Percentiles rank a stretch among this genome's conserved stretches.
phyloP scores from a whole-genome alignment of 2,113 vertebrate species.

The Lamprotornis superbus region DNA sequence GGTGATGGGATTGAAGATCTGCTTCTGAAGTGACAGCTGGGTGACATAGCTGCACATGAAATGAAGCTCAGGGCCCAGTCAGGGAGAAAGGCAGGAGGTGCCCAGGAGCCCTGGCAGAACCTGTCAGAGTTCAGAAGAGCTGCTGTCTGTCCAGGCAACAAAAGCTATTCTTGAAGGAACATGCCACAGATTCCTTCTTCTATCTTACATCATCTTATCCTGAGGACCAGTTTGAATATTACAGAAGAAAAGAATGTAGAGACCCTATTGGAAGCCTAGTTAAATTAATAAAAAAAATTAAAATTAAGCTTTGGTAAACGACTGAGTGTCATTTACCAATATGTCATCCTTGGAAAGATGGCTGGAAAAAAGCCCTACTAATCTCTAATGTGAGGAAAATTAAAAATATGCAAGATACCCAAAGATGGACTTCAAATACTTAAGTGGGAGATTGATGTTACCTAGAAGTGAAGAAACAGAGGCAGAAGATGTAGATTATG shows the following conservation, averaged over 20 bases:
- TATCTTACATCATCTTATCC: neutral
- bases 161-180: neutral
- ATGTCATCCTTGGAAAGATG: neutral
- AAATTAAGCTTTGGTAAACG: neutral
- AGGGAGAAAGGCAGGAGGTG: neutral
- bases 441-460: neutral
- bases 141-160: neutral
- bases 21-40: neutral
- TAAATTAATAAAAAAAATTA: neutral
- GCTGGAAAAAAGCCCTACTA: neutral
- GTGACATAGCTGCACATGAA: neutral
- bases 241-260: neutral
- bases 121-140: neutral
- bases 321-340: neutral
- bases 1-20: neutral
- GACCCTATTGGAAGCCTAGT: neutral
- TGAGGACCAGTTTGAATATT: neutral
- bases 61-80: neutral
- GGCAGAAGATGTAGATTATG: neutral
- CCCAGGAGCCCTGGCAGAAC: neutral
- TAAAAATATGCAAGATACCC: neutral
- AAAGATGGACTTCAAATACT: neutral
- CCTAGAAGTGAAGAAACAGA: neutral
- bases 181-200: neutral
- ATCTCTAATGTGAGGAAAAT: neutral